Percentiles rank a stretch among this genome's conserved stretches.
Evolutionary conservation across 2,113 vertebrate species (phyloP).

Genomic region (Pseudopipra pipra): DNA sequence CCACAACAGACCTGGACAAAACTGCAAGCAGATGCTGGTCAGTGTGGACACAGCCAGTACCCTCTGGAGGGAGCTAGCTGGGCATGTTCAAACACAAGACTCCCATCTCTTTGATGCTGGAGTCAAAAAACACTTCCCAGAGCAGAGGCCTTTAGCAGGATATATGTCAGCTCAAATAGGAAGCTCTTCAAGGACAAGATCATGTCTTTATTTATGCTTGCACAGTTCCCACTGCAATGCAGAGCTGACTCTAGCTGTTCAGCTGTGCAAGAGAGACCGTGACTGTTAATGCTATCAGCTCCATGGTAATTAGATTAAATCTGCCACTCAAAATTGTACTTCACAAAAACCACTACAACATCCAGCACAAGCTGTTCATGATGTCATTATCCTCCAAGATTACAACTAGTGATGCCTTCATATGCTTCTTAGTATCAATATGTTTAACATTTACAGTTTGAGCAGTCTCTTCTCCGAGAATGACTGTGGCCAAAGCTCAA

Average conservation of each 20-base stretch:
- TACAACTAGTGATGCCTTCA: background rate
- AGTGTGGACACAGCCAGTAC: background rate
- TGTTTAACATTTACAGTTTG: background rate
- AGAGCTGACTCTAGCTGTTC: background rate
- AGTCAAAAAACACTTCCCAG: background rate
- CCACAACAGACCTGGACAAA: background rate
- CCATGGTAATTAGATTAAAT: background rate
- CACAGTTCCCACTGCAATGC: background rate
- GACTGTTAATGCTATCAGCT: background rate
- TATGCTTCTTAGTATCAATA: background rate
- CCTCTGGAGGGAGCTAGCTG: background rate
- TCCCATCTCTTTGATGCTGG: background rate
- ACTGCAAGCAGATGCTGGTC: background rate
- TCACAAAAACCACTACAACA: background rate
- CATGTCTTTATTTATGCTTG: background rate
- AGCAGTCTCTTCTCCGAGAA: background rate
- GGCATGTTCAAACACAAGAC: background rate
- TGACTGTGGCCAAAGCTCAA: background rate
- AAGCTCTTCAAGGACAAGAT: background rate
- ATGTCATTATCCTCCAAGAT: background rate
- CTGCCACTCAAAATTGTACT: background rate
- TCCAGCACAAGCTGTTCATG: background rate
- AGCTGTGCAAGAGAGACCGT: background rate
- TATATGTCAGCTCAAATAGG: rapidly evolving
- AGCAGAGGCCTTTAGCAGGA: background rate